phyloP scores from a whole-genome alignment of 2,113 vertebrate genomes.

The Hippolais icterina region DNA sequence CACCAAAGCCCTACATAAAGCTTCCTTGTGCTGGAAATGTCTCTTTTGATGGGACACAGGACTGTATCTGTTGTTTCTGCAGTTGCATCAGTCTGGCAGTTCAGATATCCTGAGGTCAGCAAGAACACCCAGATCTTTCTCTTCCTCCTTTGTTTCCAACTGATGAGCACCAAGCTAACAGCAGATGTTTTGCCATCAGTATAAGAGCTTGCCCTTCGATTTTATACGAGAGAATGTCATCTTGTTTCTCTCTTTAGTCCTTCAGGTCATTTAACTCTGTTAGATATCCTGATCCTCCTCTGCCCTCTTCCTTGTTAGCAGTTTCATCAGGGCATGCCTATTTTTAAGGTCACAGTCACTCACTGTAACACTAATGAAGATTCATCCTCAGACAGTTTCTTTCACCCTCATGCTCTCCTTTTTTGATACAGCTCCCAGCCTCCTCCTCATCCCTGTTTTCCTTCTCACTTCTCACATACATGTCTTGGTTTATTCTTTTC shows the following conservation, averaged over 20 bases:
- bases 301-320: background rate
- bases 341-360: slow-evolving; percentile 20
- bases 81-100: slow-evolving; percentile 39
- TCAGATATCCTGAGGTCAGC: slow-evolving; percentile 17
- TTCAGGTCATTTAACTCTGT: slow-evolving; percentile 20
- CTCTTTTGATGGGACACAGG: slow-evolving; percentile 45
- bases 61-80: slow-evolving; percentile 1
- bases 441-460: background rate
- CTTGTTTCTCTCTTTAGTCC: slow-evolving; percentile 16
- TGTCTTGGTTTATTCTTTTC: background rate
- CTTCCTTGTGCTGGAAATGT: background rate
- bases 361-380: background rate
- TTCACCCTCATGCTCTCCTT: background rate
- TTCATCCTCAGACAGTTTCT: background rate
- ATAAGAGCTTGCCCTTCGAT: background rate
- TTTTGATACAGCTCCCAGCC: background rate
- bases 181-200: slow-evolving; percentile 46
- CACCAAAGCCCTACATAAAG: background rate
- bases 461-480: background rate
- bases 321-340: background rate
- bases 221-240: slow-evolving; percentile 11
- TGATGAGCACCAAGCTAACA: slow-evolving; percentile 24
- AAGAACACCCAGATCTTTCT: slow-evolving; percentile 49
- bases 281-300: background rate
- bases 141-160: slow-evolving; percentile 23